Base-by-base conservation (phyloP, 2,888 invertebrate genomes). In the Ceriagrion tenellum region DNA sequence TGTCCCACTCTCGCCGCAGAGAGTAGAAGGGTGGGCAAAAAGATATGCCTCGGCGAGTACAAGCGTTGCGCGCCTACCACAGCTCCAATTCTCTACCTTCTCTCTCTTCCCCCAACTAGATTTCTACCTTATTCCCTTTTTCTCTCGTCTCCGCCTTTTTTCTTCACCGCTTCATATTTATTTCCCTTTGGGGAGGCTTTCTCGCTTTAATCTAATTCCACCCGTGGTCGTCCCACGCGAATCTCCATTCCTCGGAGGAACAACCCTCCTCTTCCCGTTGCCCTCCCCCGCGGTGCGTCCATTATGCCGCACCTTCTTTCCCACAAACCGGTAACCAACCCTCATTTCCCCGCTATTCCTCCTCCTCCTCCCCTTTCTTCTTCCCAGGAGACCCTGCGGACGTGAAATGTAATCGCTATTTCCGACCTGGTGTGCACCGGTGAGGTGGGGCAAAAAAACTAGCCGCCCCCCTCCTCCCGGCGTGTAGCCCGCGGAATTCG, bases 151-250 rank as follows among this genome's bases (percentile, higher is more conserved):
- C 81, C 35, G 20, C n/a, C n/a, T n/a, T n/a, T 69, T n/a, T 12
- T 69, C 2, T 69, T 35, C 81, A 35, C 81, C 81, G 23, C 35
- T 35, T 81, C 81, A 81, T 81, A 81, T 81, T 81, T 81, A 81
- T 81, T 81, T 81, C 81, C n/a, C 81, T 81, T 81, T 81, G 16
- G 81, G 81, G 81, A 81, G 81, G 81, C 35, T 81, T 81, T 35
- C 35, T 26, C 81, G 81, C 30, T 81, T 81, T 81, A 81, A 81
- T 81, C 30, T 81, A 81, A 81, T 35, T 35, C 30, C 30, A 16
- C 81, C 81, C 81, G 8, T 16, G 81, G 81, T 81, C 81, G 81
- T 81, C 81, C 35, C 12, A 16, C 81, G 30, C 4, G 47, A 47
- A 47, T 47, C 16, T 16, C 81, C 69, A 18, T 69, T 26, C n/a